These are phyloP conservation scores for Xylocampa areola DNA, from an alignment of 2,888 invertebrate genomes.

Conservation along the genomic window DNA sequence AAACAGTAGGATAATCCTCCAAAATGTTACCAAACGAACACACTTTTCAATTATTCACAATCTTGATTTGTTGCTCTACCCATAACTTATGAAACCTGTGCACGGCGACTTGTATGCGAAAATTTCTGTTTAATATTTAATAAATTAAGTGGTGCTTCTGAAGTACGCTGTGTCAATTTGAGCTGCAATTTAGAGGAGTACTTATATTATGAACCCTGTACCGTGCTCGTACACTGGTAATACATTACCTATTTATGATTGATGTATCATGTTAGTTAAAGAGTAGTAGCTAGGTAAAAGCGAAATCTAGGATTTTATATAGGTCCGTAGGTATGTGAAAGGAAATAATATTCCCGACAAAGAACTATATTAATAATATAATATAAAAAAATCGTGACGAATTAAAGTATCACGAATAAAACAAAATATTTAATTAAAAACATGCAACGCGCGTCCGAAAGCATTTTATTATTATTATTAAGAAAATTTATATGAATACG, in stretches of 20 bases:
- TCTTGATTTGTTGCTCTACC: constrained; percentile 12
- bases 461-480: too few species aligned
- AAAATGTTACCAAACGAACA: constrained; percentile 15
- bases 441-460: too few species aligned
- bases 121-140: constrained; percentile 1
- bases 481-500: constrained; percentile 40
- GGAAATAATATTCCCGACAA: too few species aligned
- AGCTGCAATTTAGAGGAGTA: constrained; percentile 22
- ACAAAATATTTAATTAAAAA: too few species aligned
- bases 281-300: not conserved
- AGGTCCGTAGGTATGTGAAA: too few species aligned
- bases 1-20: constrained; percentile 42
- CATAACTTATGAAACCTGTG: not conserved
- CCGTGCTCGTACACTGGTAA: constrained; percentile 17
- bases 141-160: constrained; percentile 15
- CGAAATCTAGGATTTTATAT: too few species aligned
- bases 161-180: constrained; percentile 9
- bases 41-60: constrained; percentile 36
- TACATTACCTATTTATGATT: constrained; percentile 61
- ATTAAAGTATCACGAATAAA: too few species aligned
- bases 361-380: too few species aligned
- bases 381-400: too few species aligned
- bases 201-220: constrained; percentile 21
- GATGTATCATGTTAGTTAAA: constrained; percentile 50
- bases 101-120: not conserved